Evolutionary conservation across 2,888 invertebrate genomes (phyloP).

Genomic region (Gibbula magus): DNA sequence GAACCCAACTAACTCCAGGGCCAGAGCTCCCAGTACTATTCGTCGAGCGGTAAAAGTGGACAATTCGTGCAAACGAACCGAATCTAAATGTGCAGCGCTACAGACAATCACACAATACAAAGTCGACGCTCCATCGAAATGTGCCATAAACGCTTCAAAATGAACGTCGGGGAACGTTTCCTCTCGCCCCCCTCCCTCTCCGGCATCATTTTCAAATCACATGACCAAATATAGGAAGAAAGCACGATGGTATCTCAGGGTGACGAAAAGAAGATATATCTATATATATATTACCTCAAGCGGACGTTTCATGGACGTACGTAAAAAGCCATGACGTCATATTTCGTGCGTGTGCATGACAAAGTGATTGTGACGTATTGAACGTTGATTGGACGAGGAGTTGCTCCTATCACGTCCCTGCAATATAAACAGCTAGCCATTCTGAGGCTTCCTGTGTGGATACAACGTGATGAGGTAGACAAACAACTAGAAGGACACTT

Average conservation of each 20-base stretch:
- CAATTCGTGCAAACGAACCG: background rate
- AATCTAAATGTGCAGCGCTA: background rate
- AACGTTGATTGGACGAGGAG: constrained; percentile 2
- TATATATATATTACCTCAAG: constrained; percentile 9
- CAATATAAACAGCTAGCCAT: background rate
- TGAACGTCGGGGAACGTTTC: background rate
- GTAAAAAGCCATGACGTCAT: constrained; percentile 8
- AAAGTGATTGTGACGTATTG: constrained; percentile 3
- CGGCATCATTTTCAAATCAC: constrained; percentile 15
- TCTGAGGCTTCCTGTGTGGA: no score
- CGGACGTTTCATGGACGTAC: background rate
- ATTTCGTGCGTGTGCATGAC: constrained; percentile 2
- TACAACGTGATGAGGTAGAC: no score
- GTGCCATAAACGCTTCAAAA: constrained; percentile 2
- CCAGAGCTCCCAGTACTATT: constrained; percentile 67
- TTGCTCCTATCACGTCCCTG: background rate
- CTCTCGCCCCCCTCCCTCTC: background rate
- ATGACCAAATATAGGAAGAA: constrained; percentile 1
- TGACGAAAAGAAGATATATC: background rate
- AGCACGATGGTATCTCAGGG: background rate
- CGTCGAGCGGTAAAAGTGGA: constrained; percentile 51
- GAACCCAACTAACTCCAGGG: constrained; percentile 69
- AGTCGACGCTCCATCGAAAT: background rate
- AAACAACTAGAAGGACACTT: no score
- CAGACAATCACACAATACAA: constrained; percentile 17